These are phyloP conservation scores for Cynodonichthys magdalenae DNA, from an alignment of 2,797 vertebrate genomes.

Conservation along the genomic window DNA sequence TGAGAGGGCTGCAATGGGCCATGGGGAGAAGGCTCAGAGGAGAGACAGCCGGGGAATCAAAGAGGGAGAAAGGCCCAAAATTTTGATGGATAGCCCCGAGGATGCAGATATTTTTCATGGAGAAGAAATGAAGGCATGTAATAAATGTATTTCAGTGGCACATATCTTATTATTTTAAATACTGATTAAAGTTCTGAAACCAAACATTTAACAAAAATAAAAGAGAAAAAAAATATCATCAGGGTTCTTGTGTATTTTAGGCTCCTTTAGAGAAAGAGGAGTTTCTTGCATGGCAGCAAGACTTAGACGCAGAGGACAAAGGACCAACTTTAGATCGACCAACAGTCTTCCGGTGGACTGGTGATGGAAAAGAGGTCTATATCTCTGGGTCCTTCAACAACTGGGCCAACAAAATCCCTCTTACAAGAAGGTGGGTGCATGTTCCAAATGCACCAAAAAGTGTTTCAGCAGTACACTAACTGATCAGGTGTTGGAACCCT, in stretches of 20 bases:
- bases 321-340: conserved; percentile 87
- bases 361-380: conserved; percentile 93
- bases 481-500: too few relatives aligned
- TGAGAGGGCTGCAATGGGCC: conserved; percentile 89
- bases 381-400: conserved; percentile 97
- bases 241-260: conserved; percentile 62
- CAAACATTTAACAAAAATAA: neutral
- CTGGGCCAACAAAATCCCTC: conserved; percentile 94
- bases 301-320: conserved; percentile 91
- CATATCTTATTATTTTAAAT: neutral
- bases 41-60: conserved; percentile 89
- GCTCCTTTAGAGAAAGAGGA: conserved; percentile 91
- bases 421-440: conserved; percentile 88
- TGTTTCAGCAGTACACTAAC: neutral
- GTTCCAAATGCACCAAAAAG: neutral
- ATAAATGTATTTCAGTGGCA: neutral
- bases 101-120: conserved; percentile 93
- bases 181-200: neutral
- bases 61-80: conserved; percentile 93
- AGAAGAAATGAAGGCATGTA: conserved; percentile 91
- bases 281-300: conserved; percentile 93
- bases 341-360: conserved; percentile 97
- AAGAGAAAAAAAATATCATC: neutral
- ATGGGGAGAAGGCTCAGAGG: conserved; percentile 87
- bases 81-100: conserved; percentile 97